These are phyloP conservation scores for Pseudorectes ferrugineus DNA, from an alignment of 2,113 vertebrate species.

Conservation along the genomic window DNA sequence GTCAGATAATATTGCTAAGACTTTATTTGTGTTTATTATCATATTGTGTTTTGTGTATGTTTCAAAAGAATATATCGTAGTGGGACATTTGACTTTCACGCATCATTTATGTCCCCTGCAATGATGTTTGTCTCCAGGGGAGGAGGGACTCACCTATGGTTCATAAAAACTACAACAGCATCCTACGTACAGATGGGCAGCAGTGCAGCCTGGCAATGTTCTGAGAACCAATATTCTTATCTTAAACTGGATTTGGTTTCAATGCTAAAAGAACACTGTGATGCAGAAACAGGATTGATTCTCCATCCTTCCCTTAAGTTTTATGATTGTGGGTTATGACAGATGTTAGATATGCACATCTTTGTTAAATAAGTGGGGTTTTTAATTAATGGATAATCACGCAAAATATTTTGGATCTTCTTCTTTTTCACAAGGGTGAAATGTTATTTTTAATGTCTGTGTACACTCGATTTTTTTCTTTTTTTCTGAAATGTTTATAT, in stretches of 20 bases:
- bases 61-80: neutral
- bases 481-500: neutral
- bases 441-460: neutral
- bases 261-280: neutral
- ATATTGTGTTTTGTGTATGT: neutral
- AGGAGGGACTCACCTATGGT: neutral
- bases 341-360: neutral
- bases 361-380: neutral
- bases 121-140: neutral
- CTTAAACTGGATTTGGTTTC: constrained; percentile 22
- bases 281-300: neutral
- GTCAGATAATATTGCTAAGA: neutral
- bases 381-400: neutral
- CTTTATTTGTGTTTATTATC: neutral
- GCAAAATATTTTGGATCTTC: neutral
- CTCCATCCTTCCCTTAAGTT: neutral
- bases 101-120: neutral
- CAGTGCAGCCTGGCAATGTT: neutral
- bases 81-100: neutral
- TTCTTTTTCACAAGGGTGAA: neutral
- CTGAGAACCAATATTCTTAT: constrained; percentile 28
- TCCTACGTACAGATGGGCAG: neutral
- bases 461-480: neutral
- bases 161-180: neutral
- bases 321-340: neutral